phyloP scores from a whole-genome alignment of 2,113 vertebrate genomes.

The Neogobius melanostomus region DNA sequence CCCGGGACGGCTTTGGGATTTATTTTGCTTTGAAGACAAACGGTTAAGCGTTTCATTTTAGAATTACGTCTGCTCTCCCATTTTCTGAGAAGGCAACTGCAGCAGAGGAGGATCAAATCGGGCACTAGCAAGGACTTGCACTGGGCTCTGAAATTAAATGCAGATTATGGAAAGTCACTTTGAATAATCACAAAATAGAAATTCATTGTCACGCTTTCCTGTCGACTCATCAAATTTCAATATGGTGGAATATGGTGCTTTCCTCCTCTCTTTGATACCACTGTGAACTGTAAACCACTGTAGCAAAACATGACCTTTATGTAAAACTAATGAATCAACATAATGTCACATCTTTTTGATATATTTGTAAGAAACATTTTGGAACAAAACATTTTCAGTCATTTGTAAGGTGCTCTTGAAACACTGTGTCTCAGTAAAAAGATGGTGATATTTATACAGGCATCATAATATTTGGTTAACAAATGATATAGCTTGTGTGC shows the following conservation, averaged over 20 bases:
- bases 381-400: conserved; percentile 17
- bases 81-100: conserved; percentile 24
- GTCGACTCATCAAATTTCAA: conserved; percentile 26
- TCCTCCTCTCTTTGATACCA: conserved; percentile 39
- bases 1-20: conserved; percentile 35
- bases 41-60: conserved; percentile 28
- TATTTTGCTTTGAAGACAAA: conserved; percentile 22
- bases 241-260: conserved; percentile 22
- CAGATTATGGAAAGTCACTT: conserved; percentile 50
- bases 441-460: conserved; percentile 13
- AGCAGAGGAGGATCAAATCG: conserved; percentile 39
- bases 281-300: conserved; percentile 52
- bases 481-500: conserved; percentile 50
- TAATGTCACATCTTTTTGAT: conserved; percentile 51
- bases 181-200: conserved; percentile 50
- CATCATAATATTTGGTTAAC: conserved; percentile 54
- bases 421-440: conserved; percentile 17
- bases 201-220: conserved; percentile 20
- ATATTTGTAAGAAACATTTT: conserved; percentile 56
- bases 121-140: conserved; percentile 43
- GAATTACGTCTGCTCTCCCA: conserved; percentile 25
- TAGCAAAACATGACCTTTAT: conserved; percentile 33
- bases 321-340: not conserved
- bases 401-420: conserved; percentile 33
- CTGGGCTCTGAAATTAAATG: conserved; percentile 27